phyloP scores from a whole-genome alignment of 2,797 vertebrate species.

The Neosilurus hyrtlii region DNA sequence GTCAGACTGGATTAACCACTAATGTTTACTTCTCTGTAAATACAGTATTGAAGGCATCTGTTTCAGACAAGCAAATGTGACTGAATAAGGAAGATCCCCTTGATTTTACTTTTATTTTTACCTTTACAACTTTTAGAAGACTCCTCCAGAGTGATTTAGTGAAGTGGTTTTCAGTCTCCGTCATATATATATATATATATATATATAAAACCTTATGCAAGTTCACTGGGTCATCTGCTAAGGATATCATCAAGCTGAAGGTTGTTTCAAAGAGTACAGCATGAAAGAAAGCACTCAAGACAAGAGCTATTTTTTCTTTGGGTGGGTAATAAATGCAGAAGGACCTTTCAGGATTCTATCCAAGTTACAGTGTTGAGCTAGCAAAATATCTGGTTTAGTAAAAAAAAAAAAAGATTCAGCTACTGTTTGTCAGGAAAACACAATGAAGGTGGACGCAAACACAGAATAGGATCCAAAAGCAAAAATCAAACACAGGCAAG shows the following conservation, averaged over 20 bases:
- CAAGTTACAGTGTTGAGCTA: not conserved
- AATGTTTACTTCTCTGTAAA: conserved; percentile 12
- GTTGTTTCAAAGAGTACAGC: not conserved
- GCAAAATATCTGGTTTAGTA: not conserved
- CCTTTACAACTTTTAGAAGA: not conserved
- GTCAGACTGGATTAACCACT: not conserved
- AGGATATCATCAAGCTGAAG: not conserved
- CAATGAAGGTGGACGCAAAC: no score
- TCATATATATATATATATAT: not conserved
- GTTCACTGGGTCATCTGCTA: not conserved
- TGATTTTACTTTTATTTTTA: not conserved
- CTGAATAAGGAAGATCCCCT: not conserved
- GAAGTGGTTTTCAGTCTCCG: not conserved
- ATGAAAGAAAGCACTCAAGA: not conserved
- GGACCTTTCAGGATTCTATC: not conserved
- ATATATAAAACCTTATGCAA: not conserved
- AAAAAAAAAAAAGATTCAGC: not conserved
- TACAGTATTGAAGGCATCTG: not conserved
- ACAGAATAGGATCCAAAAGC: no score
- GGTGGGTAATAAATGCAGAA: not conserved
- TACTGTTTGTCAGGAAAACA: not conserved
- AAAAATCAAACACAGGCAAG: no score
- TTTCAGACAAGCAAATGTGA: conserved; percentile 8
- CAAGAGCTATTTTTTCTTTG: not conserved
- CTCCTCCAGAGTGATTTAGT: not conserved